Conservation (phyloP, 2,888 invertebrate genomes). For the Sericinus montela region DNA sequence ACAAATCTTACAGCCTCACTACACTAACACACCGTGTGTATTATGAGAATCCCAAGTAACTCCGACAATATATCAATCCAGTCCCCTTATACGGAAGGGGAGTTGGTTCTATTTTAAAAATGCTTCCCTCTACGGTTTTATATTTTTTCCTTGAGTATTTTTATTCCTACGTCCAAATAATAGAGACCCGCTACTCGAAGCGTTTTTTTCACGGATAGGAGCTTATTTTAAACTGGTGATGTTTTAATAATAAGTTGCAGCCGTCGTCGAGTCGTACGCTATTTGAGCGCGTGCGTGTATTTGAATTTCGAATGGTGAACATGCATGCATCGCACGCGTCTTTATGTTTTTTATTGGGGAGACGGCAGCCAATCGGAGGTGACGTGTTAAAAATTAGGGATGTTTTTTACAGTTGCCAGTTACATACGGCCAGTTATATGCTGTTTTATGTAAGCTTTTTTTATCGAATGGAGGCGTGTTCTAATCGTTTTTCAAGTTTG, state of each 20-base stretch:
- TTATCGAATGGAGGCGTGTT: constrained; percentile 48
- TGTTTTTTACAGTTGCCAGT: constrained; percentile 50
- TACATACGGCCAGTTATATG: constrained; percentile 14
- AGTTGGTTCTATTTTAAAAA: constrained; percentile 72
- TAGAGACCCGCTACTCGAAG: constrained; percentile 29
- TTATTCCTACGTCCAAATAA: constrained; percentile 49
- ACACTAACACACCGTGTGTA: constrained; percentile 73
- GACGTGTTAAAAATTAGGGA: constrained; percentile 61
- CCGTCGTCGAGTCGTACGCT: constrained; percentile 48
- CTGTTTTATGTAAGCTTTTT: constrained; percentile 33
- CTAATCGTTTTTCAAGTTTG: not conserved
- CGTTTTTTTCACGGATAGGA: constrained; percentile 23
- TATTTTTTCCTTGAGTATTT: constrained; percentile 73
- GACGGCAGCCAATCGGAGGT: constrained; percentile 56
- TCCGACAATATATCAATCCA: constrained; percentile 70
- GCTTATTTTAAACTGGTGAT: constrained; percentile 49
- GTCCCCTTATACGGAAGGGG: constrained; percentile 61
- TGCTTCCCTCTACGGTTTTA: constrained; percentile 70
- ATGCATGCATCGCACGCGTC: constrained; percentile 64
- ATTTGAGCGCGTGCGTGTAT: constrained; percentile 64
- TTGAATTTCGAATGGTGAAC: constrained; percentile 65
- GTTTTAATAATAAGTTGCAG: constrained; percentile 68
- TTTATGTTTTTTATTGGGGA: constrained; percentile 71
- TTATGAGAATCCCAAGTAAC: constrained; percentile 78
- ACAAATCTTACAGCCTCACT: constrained; percentile 76